Evolutionary conservation across 1,140 invertebrate species (phyloP).

Genomic region (Pseudachorutes palmiensis): DNA sequence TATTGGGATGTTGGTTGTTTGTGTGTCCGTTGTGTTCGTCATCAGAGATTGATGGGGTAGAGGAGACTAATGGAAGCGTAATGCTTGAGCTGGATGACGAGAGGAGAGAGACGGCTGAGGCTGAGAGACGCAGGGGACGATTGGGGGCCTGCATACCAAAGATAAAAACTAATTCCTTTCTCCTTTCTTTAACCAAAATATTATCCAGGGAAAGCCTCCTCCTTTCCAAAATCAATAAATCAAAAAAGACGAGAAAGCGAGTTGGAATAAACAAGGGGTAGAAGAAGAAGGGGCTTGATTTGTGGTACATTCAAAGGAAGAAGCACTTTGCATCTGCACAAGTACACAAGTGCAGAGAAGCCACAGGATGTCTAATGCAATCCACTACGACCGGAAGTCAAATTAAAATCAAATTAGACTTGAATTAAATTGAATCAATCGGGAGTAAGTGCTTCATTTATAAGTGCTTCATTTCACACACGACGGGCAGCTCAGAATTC

Average conservation of each 20-base stretch:
- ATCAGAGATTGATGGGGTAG: background rate
- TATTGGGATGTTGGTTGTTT: background rate
- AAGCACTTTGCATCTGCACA: too few relatives aligned
- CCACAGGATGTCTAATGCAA: too few relatives aligned
- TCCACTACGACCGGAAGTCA: too few relatives aligned
- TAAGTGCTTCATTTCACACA: too few relatives aligned
- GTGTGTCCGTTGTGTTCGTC: background rate
- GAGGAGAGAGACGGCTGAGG: background rate
- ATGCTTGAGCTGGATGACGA: conserved; percentile 6
- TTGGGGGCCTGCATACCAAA: conserved; percentile 36
- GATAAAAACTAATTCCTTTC: conserved; percentile 19
- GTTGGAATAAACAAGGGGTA: conserved; percentile 2
- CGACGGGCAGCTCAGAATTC: too few relatives aligned
- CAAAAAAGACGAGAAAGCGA: conserved; percentile 13
- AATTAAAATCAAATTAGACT: too few relatives aligned
- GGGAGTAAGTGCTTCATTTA: too few relatives aligned
- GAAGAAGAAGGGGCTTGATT: too few relatives aligned
- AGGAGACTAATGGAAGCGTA: background rate
- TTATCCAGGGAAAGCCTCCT: background rate
- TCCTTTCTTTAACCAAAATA: background rate
- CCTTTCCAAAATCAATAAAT: conserved; percentile 11
- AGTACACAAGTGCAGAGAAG: too few relatives aligned
- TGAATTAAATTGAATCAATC: too few relatives aligned
- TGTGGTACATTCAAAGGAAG: too few relatives aligned
- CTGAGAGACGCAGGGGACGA: conserved; percentile 17